Evolutionary conservation across 2,113 vertebrate species (phyloP), one percentile per base, ranked within the genome.

Genomic region (Myiozetetes cayanensis): DNA sequence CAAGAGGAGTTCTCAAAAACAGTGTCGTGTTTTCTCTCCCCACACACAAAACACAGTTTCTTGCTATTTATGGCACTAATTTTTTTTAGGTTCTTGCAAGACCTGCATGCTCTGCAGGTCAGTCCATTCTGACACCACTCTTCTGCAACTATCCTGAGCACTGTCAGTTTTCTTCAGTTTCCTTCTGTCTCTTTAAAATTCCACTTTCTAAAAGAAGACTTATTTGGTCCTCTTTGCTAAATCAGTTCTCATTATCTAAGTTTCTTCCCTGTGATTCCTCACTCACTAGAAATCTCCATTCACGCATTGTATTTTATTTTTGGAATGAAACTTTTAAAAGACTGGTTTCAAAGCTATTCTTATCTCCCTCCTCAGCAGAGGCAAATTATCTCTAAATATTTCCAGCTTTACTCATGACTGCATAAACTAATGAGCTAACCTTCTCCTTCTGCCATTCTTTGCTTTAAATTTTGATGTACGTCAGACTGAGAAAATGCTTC

Each of bases 321-420:
- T 90, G 83, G 92, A 96, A 95, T 43, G 50, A 90, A 97, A 93
- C 63, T 94, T 96, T 75, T 53, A 6, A 70, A 90, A 92, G 41
- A 20, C 22, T 66, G 31, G 9, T 93, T 94, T 93, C 59, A 71
- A 85, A 97, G 90, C 88, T 95, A 92, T 96, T 96, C 90, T 95
- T 93, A 96, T 93, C 92, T 92, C 68, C 14, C 72, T 95, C 27
- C 59, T 94, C 63, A 90, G 87, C 28, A 90, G 72, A 83, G 41
- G 63, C 46, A 92, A 92, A 95, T 93, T 92, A 90, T 84, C 94
- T 83, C 85, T 78, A 88, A 95, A 77, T 92, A 88, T 94, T 97
- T 95, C 83, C 79, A 93, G 68, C 46, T 93, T 95, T 91, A 87
- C 80, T 87, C 58, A 87, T 85, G 91, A 95, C 87, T 89, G 52